Evolutionary conservation across 2,113 vertebrate species (phyloP).

Genomic region (Butorides virescens): DNA sequence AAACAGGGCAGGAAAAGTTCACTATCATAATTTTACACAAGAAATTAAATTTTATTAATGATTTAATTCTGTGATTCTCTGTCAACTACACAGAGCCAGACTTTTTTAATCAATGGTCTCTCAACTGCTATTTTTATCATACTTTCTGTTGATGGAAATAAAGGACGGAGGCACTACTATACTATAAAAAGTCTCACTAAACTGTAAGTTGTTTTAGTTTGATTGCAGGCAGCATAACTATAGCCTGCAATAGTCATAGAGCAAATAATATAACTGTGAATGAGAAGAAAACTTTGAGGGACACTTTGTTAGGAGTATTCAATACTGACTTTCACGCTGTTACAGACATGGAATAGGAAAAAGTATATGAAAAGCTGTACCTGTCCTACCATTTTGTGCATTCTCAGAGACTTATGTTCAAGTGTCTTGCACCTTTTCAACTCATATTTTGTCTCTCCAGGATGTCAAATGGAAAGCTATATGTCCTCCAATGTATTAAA

Average conservation of each 20-base stretch:
- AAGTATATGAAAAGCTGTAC: background rate
- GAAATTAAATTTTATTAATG: background rate
- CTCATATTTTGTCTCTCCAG: background rate
- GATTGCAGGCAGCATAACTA: background rate
- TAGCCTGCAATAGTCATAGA: background rate
- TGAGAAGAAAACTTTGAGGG: background rate
- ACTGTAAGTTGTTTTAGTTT: background rate
- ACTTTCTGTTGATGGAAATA: background rate
- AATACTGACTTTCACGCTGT: background rate
- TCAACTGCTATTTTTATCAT: background rate
- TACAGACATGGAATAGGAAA: background rate
- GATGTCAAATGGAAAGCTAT: background rate
- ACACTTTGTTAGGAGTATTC: background rate
- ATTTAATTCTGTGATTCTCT: background rate
- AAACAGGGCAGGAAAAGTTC: background rate
- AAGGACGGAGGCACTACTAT: background rate
- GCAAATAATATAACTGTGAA: background rate
- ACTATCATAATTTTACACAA: background rate
- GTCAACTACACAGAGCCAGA: background rate
- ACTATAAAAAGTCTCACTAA: background rate
- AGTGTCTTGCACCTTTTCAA: background rate
- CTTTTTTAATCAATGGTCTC: background rate
- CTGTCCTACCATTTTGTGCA: background rate
- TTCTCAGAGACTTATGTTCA: background rate
- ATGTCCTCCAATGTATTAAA: background rate